Conservation (phyloP, 2,113 vertebrate genomes). For the Sciurus niger region DNA sequence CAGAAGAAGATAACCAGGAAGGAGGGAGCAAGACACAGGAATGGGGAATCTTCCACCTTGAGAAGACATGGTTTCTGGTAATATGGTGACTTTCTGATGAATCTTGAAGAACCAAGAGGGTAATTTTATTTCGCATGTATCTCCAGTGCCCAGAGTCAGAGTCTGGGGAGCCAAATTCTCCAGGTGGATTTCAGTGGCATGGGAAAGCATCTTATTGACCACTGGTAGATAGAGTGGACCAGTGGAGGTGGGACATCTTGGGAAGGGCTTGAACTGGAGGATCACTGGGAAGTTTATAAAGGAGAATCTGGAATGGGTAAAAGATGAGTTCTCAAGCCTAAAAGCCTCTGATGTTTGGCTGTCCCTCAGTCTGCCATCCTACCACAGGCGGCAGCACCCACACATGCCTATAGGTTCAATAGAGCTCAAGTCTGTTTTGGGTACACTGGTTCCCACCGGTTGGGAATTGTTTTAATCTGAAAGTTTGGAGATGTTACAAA, state of each 20-base stretch:
- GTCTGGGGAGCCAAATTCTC: rapidly evolving
- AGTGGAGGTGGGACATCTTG: neutral
- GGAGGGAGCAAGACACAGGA: neutral
- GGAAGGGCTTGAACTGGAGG: neutral
- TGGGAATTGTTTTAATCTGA: neutral
- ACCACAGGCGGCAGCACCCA: neutral
- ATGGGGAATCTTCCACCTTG: too few species aligned
- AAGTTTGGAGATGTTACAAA: neutral
- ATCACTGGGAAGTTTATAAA: neutral
- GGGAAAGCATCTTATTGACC: neutral
- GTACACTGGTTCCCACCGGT: neutral
- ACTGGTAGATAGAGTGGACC: neutral
- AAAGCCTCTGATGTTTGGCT: neutral
- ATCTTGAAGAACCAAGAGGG: too few species aligned
- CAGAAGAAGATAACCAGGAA: neutral
- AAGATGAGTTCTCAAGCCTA: neutral
- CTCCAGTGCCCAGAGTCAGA: neutral
- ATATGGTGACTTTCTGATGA: neutral
- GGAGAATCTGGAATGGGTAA: neutral
- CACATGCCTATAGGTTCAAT: conserved; percentile 28
- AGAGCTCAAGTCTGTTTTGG: neutral
- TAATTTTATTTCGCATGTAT: neutral
- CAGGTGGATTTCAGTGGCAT: rapidly evolving
- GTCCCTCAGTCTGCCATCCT: neutral
- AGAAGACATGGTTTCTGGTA: neutral